Evolutionary conservation across 1,140 invertebrate species (phyloP).

Genomic region (Monochamus saltuarius): DNA sequence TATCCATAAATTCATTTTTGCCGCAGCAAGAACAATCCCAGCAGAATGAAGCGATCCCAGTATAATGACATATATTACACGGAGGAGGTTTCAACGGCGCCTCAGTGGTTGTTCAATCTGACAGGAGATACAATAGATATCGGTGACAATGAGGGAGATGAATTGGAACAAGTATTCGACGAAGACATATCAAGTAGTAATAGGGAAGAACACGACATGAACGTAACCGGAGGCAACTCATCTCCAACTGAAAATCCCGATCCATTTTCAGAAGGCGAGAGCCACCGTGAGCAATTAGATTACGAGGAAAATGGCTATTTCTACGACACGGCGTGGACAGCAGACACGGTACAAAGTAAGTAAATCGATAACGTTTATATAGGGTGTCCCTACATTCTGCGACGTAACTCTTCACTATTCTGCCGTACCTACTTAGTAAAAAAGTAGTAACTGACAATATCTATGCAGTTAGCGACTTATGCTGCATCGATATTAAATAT

Average conservation of each 20-base stretch:
- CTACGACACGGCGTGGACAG: conserved; percentile 52
- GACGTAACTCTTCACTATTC: no score
- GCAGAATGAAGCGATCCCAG: not conserved
- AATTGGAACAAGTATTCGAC: not conserved
- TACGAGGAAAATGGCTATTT: conserved; percentile 54
- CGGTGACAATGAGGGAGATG: conserved; percentile 16
- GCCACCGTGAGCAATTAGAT: conserved; percentile 35
- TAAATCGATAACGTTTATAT: not conserved
- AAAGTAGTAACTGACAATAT: no score
- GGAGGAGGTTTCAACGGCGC: conserved; percentile 9
- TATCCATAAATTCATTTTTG: no score
- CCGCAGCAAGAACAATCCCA: no score
- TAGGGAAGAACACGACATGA: not conserved
- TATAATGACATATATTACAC: conserved; percentile 10
- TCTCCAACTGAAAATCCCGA: conserved; percentile 13
- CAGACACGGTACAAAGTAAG: conserved; percentile 28
- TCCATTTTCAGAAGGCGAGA: not conserved
- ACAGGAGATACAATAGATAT: conserved; percentile 52
- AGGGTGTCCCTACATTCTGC: no score
- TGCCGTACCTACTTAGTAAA: no score
- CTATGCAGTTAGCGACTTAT: no score
- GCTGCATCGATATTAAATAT: no score
- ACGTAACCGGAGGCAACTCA: conserved; percentile 4
- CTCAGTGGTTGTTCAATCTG: conserved; percentile 51
- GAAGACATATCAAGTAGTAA: not conserved